These are phyloP conservation scores for Scomberomorus guttatus DNA, from an alignment of 2,797 vertebrate genomes.

Conservation along the genomic window DNA sequence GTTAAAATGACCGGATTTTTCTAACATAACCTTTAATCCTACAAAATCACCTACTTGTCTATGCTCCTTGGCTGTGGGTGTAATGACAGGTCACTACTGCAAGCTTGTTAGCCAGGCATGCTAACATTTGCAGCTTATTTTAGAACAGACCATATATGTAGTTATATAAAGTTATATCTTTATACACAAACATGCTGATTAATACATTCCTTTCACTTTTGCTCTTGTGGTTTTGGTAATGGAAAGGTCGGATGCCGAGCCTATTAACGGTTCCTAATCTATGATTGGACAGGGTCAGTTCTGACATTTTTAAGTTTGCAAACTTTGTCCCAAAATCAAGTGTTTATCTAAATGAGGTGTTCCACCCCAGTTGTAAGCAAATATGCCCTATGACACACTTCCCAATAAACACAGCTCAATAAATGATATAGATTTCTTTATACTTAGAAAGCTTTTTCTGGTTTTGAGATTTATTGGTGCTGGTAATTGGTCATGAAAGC, in stretches of 20 bases:
- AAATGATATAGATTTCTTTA: slow-evolving; percentile 33
- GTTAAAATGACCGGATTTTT: background rate
- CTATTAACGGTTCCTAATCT: too few relatives aligned
- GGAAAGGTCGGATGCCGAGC: too few relatives aligned
- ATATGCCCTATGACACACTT: background rate
- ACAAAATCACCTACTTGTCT: background rate
- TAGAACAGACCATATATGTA: too few relatives aligned
- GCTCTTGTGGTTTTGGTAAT: too few relatives aligned
- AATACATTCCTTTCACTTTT: too few relatives aligned
- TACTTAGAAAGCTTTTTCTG: background rate
- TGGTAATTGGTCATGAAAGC: slow-evolving; percentile 4
- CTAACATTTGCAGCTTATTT: too few relatives aligned
- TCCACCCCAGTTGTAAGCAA: slow-evolving; percentile 15
- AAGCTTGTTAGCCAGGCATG: too few relatives aligned
- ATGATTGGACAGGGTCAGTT: too few relatives aligned
- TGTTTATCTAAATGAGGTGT: slow-evolving; percentile 1
- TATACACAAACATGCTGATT: too few relatives aligned
- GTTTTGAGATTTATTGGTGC: background rate
- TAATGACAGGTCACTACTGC: background rate
- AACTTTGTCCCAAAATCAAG: background rate
- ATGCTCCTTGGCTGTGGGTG: background rate
- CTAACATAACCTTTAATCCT: background rate
- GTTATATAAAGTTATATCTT: too few relatives aligned
- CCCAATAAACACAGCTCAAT: slow-evolving; percentile 15
- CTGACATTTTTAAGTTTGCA: too few relatives aligned